Evolutionary conservation across 2,113 vertebrate species (phyloP).

Genomic region (Dunckerocampus dactyliophorus): DNA sequence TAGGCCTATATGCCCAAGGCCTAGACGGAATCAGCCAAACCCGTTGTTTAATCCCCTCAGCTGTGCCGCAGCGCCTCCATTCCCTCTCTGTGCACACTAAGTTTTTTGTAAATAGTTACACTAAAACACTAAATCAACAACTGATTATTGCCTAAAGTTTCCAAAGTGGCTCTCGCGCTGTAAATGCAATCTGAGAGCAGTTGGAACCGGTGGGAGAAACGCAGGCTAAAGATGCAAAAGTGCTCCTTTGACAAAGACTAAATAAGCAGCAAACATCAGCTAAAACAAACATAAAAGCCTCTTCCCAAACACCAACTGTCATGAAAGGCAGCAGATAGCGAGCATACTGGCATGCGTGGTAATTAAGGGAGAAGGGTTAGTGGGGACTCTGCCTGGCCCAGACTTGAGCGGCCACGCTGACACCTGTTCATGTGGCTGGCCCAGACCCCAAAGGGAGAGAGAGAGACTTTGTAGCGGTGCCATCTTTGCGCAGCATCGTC

Average conservation of each 20-base stretch:
- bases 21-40: slow-evolving; percentile 21
- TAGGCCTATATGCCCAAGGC: slow-evolving; percentile 26
- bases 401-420: slow-evolving; percentile 51
- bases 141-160: slow-evolving; percentile 49
- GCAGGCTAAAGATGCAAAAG: slow-evolving; percentile 38
- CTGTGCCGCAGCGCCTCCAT: slow-evolving; percentile 35
- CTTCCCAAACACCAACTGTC: slow-evolving; percentile 63
- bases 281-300: slow-evolving; percentile 59
- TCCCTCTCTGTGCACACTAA: slow-evolving; percentile 24
- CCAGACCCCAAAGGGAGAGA: slow-evolving; percentile 30
- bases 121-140: slow-evolving; percentile 44
- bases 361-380: slow-evolving; percentile 62
- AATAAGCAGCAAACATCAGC: slow-evolving; percentile 55
- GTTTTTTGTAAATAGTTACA: slow-evolving; percentile 51
- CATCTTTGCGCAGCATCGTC: slow-evolving; percentile 58
- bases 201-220: slow-evolving; percentile 26
- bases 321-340: slow-evolving; percentile 49
- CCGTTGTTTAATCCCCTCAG: slow-evolving; percentile 40
- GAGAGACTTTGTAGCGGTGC: slow-evolving; percentile 52
- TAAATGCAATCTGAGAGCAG: slow-evolving; percentile 30
- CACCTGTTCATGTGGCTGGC: slow-evolving; percentile 64
- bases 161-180: slow-evolving; percentile 16
- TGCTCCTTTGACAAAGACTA: slow-evolving; percentile 51
- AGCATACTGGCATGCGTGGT: slow-evolving; percentile 54
- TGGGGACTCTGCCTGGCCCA: slow-evolving; percentile 45